Evolutionary conservation across 2,797 vertebrate species (phyloP), one percentile per base, ranked within the genome.

Genomic region (Melanotaenia trifasciata): DNA sequence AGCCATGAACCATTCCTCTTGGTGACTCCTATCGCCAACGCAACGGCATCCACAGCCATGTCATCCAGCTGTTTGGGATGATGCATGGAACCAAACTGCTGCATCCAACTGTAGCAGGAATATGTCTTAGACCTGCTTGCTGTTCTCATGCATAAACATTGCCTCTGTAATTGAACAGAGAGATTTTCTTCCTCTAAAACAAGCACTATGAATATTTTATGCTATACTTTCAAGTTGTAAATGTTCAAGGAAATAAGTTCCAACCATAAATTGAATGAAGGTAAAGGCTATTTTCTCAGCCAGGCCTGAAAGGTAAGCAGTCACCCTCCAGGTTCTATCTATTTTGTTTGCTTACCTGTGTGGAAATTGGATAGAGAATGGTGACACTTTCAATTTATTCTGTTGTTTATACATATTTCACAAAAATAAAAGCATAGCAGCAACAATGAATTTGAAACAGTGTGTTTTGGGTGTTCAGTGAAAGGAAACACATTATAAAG

Each of bases 171-270:
- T 86, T 90, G 81, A 85, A 78, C 72, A 24, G 73, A 74, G 75
- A 76, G 47, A 81, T 84, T 87, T 88, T 74, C 53, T 77, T 80
- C 75, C 78, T 67, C 85, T 82, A 82, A 81, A 87, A 84, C 81
- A 80, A 78, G 70, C 60, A 87, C 86, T 80, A 83, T 92, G 85
- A 90, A 93, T 94, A 92, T 92, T 93, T 92, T 81, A 93, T 86
- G 79, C 68, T 51, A 64, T 69, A 79, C 81, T 87, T 92, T 91
- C 72, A 88, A 88, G 70, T 81, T 66, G 43, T 72, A 91, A 91
- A 90, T 87, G 75, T 68, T 80, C 67, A 65, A 84, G 85, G 74
- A 91, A 88, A 89, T 85, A 78, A 85, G 69, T 80, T 82, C 56
- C 69, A 74, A 84, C 77, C 72, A 68, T 70, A 84, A 87, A 81